Evolutionary conservation across 2,888 invertebrate species (phyloP).

Genomic region (Autographa pulchrina): DNA sequence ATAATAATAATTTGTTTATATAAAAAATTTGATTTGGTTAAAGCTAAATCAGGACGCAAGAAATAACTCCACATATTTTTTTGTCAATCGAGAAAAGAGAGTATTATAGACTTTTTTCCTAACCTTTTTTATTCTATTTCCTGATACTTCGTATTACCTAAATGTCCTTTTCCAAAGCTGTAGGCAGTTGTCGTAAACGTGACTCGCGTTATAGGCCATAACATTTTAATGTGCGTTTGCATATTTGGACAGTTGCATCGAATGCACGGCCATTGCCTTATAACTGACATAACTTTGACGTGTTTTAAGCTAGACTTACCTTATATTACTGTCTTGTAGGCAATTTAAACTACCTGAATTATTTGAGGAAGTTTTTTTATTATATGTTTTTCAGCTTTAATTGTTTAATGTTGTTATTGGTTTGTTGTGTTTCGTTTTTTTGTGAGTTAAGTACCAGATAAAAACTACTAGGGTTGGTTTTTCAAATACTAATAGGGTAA

Average conservation of each 20-base stretch:
- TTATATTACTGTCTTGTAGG: background rate
- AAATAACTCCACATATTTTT: too few relatives aligned
- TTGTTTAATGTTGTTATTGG: too few relatives aligned
- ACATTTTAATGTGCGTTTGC: slow-evolving; percentile 51
- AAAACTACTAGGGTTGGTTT: too few relatives aligned
- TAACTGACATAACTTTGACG: background rate
- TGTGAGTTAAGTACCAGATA: too few relatives aligned
- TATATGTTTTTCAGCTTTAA: background rate
- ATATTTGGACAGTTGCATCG: slow-evolving; percentile 42
- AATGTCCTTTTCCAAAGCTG: slow-evolving; percentile 28
- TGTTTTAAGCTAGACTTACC: background rate
- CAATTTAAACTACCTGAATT: background rate
- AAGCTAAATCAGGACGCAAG: too few relatives aligned
- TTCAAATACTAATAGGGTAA: too few relatives aligned
- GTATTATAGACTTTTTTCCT: too few relatives aligned
- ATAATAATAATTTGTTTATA: too few relatives aligned
- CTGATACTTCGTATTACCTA: slow-evolving; percentile 25
- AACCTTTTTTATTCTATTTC: background rate
- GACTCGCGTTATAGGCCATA: slow-evolving; percentile 47
- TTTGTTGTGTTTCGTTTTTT: too few relatives aligned
- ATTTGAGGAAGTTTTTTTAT: too few relatives aligned
- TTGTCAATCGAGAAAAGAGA: too few relatives aligned
- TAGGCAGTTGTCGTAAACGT: slow-evolving; percentile 54
- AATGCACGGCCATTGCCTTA: slow-evolving; percentile 42
- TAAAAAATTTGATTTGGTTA: too few relatives aligned